Evolutionary conservation across 2,113 vertebrate genomes (phyloP).

Genomic region (Chionodraco myersi): DNA sequence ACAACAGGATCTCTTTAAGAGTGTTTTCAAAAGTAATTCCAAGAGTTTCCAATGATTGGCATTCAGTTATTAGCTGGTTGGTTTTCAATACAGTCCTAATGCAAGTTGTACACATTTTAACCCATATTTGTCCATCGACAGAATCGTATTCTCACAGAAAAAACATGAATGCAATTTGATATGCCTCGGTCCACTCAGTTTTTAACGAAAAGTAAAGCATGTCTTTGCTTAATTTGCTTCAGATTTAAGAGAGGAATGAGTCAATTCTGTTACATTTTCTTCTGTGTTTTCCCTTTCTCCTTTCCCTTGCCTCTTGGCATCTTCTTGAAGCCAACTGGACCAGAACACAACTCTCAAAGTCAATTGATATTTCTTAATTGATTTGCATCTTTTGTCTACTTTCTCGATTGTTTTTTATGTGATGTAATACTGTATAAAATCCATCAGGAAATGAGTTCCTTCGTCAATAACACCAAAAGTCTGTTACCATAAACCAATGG

Average conservation of each 20-base stretch:
- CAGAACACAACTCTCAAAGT: background rate
- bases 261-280: background rate
- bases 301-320: background rate
- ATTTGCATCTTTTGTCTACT: background rate
- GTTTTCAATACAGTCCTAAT: background rate
- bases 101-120: background rate
- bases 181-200: conserved; percentile 7
- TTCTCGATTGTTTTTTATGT: background rate
- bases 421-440: background rate
- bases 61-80: background rate
- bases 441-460: conserved; percentile 22
- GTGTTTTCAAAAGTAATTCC: background rate
- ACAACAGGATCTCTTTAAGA: background rate
- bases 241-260: conserved; percentile 7
- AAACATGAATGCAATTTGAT: background rate
- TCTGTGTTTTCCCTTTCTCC: background rate
- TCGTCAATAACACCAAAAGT: background rate
- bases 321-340: conserved; percentile 12
- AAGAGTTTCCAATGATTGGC: background rate
- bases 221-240: conserved; percentile 5
- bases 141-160: background rate
- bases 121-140: background rate
- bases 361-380: background rate
- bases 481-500: background rate
- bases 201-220: conserved; percentile 1